phyloP scores from a whole-genome alignment of 2,113 vertebrate genomes.

The Silurus meridionalis region DNA sequence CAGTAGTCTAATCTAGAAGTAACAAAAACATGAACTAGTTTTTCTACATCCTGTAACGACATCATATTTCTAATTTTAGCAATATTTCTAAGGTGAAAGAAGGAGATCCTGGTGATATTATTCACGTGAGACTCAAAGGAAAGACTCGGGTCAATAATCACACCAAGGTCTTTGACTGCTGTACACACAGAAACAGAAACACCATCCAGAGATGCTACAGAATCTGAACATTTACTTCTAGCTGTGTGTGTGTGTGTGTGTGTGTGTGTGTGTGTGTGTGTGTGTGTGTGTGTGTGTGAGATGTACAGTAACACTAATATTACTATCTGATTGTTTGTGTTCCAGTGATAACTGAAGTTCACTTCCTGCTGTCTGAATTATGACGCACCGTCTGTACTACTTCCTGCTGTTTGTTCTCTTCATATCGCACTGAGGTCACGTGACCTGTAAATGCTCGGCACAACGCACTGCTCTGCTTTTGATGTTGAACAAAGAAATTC shows the following conservation, averaged over 20 bases:
- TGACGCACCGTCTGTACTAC: neutral
- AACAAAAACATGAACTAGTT: no score
- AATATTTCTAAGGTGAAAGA: no score
- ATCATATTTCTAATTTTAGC: no score
- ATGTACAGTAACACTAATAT: neutral
- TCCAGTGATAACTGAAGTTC: constrained; percentile 1
- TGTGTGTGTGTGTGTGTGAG: constrained; percentile 8
- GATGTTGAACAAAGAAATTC: neutral
- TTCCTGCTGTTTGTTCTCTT: neutral
- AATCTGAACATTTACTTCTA: no score
- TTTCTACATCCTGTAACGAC: no score
- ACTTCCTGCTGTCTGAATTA: neutral
- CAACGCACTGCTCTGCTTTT: neutral
- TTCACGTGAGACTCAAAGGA: no score
- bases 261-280: constrained; percentile 13
- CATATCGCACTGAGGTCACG: neutral
- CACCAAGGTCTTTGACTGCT: no score
- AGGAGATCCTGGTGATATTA: no score
- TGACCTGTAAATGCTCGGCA: neutral
- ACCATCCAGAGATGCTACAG: no score
- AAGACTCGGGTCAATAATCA: no score
- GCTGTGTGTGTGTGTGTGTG: neutral
- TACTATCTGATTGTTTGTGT: constrained; percentile 5
- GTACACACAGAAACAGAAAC: no score
- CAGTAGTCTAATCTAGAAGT: no score